These are phyloP conservation scores for Plodia interpunctella DNA, from an alignment of 1,140 invertebrate genomes.

Conservation along the genomic window DNA sequence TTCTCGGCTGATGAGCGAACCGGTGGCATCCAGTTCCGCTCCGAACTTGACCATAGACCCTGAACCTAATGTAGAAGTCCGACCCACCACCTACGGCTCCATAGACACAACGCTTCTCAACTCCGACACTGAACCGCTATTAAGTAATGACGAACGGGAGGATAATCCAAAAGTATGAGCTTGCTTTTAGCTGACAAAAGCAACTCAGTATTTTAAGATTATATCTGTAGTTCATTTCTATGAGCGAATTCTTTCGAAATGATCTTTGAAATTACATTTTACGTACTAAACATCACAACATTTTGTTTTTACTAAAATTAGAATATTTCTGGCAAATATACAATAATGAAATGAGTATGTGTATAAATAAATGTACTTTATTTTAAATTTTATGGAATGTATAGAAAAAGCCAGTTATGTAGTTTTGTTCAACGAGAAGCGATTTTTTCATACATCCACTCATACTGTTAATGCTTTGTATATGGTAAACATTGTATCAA, in stretches of 20 bases:
- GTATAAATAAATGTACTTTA: too few relatives aligned
- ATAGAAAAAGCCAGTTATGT: too few relatives aligned
- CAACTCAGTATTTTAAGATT: background rate
- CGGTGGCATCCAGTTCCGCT: conserved; percentile 55
- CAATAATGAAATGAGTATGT: too few relatives aligned
- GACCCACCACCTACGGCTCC: conserved; percentile 56
- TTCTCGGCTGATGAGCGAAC: conserved; percentile 61
- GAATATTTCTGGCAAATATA: too few relatives aligned
- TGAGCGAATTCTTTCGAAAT: background rate
- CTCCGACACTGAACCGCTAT: conserved; percentile 51
- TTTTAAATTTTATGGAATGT: too few relatives aligned
- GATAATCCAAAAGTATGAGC: conserved; percentile 44
- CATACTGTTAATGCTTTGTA: too few relatives aligned
- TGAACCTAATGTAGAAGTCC: conserved; percentile 41
- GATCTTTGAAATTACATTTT: too few relatives aligned
- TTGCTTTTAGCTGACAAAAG: background rate
- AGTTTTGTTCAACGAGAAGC: too few relatives aligned
- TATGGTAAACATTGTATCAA: too few relatives aligned
- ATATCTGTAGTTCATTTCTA: conserved; percentile 18
- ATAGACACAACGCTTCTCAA: conserved; percentile 47
- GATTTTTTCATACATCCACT: too few relatives aligned
- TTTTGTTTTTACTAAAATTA: too few relatives aligned
- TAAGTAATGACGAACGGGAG: conserved; percentile 21
- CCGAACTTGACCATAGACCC: conserved; percentile 52
- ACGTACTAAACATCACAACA: too few relatives aligned